A percentile compares a stretch with the other conserved stretches of the same genome.
Evolutionary conservation across 2,888 invertebrate genomes (phyloP).

Genomic region (Tetragonisca angustula): DNA sequence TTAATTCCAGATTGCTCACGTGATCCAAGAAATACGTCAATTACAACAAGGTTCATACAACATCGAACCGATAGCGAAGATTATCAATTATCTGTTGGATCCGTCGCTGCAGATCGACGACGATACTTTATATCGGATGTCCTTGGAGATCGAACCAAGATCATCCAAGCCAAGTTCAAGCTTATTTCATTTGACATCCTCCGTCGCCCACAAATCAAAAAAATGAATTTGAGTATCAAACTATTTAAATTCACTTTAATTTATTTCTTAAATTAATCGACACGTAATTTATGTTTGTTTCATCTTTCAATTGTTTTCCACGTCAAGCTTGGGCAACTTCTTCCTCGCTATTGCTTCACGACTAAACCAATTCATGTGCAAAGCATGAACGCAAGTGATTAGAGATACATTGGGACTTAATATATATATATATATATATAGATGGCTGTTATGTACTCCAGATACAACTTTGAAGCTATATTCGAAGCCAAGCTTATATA

Average conservation of each 20-base stretch:
- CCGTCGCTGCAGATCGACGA: constrained; percentile 91
- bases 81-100: constrained; percentile 92
- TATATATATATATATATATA: too few relatives aligned
- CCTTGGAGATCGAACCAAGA: constrained; percentile 94
- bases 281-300: constrained; percentile 23
- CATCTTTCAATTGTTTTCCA: constrained; percentile 28
- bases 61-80: constrained; percentile 93
- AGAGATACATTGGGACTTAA: too few relatives aligned
- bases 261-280: not conserved
- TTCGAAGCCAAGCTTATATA: too few relatives aligned
- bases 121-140: constrained; percentile 92
- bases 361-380: too few relatives aligned
- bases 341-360: too few relatives aligned
- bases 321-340: too few relatives aligned
- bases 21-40: constrained; percentile 95
- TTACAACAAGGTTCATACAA: constrained; percentile 97
- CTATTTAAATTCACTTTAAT: not conserved
- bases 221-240: constrained; percentile 49
- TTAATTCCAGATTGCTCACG: constrained; percentile 92
- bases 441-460: too few relatives aligned
- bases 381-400: too few relatives aligned
- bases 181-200: constrained; percentile 73
- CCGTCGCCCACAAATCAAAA: constrained; percentile 66
- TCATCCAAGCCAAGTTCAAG: constrained; percentile 86
- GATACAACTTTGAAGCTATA: too few relatives aligned